phyloP scores from a whole-genome alignment of 2,113 vertebrate species.

The Capreolus pygargus region DNA sequence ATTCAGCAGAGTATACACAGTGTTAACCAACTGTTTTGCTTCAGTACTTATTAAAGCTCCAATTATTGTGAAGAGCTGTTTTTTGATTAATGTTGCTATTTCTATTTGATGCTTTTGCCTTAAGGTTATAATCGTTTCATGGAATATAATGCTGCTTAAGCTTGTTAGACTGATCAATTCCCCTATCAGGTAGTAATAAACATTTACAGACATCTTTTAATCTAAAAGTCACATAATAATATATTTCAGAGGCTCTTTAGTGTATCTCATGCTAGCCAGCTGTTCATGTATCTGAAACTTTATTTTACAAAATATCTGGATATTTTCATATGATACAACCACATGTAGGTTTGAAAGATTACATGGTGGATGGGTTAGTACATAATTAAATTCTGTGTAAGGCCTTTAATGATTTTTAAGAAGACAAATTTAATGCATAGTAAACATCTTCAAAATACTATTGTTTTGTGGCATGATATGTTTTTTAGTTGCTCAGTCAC shows the following conservation, averaged over 20 bases:
- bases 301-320: slow-evolving; percentile 42
- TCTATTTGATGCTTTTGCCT: slow-evolving; percentile 80
- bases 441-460: neutral
- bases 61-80: slow-evolving; percentile 76
- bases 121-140: slow-evolving; percentile 77
- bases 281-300: neutral
- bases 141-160: slow-evolving; percentile 81
- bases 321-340: neutral
- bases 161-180: slow-evolving; percentile 80
- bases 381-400: slow-evolving; percentile 25
- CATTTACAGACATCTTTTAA: slow-evolving; percentile 74
- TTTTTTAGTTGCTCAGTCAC: neutral
- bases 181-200: slow-evolving; percentile 70
- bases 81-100: slow-evolving; percentile 88
- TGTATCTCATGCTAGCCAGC: neutral
- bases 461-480: neutral
- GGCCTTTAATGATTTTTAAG: neutral
- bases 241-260: slow-evolving; percentile 48
- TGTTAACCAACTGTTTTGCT: slow-evolving; percentile 79
- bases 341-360: neutral
- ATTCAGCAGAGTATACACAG: slow-evolving; percentile 69
- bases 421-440: neutral
- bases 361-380: neutral
- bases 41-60: slow-evolving; percentile 83
- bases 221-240: slow-evolving; percentile 58